Base-by-base conservation (phyloP, 2,797 vertebrate genomes). In the Anolis apletophallus region DNA sequence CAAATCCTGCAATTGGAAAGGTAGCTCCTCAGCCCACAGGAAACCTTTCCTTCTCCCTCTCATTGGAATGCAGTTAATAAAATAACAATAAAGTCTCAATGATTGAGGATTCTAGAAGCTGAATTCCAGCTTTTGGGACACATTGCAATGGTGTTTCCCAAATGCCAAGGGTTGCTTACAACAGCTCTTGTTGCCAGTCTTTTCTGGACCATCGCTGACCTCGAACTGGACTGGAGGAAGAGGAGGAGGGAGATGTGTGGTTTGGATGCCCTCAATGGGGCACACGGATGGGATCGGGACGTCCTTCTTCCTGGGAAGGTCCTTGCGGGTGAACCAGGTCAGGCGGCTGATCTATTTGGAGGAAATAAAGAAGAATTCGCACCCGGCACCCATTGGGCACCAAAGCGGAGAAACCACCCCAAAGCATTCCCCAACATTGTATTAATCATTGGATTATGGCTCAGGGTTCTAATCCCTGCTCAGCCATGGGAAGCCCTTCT, bases 251-350 rank as follows among this genome's bases (percentile, higher is more conserved):
- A 26, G 6, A 32, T 92, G 85, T 84, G 96, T 92, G 80, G 94
- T 94, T 14, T 92, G 81, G 54, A 81, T 91, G 79, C 88, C 91
- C 3, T 94, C 94, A 77, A 87, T 91, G 81, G 92, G 50, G 0
- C 67, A 75, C 10, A 88, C 29, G 7, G 82, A 26, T 46, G 3
- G 79, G 75, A 79, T 61, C 16, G 91, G 80, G 36, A 46, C 90
- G 57, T 94, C 90, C 74, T 88, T 92, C 92, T 91, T 92, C 85
- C 79, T 87, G 82, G 91, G 86, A 0, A 93, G 90, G 85, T 98
- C 97, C 32, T 96, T 97, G 21, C 97, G 97, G 0, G 98, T 99
- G 94, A 96, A 98, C 99, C 99, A 99, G 54, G 98, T 99, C 54
- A 99, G 97, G 23, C 96, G 97, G 76, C 94, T 97, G 52, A 99